A percentile compares a stretch with the other conserved stretches of the same genome.
These are phyloP conservation scores for Aphelenchoides fujianensis DNA, from an alignment of 1,140 invertebrate genomes.

Conservation along the genomic window DNA sequence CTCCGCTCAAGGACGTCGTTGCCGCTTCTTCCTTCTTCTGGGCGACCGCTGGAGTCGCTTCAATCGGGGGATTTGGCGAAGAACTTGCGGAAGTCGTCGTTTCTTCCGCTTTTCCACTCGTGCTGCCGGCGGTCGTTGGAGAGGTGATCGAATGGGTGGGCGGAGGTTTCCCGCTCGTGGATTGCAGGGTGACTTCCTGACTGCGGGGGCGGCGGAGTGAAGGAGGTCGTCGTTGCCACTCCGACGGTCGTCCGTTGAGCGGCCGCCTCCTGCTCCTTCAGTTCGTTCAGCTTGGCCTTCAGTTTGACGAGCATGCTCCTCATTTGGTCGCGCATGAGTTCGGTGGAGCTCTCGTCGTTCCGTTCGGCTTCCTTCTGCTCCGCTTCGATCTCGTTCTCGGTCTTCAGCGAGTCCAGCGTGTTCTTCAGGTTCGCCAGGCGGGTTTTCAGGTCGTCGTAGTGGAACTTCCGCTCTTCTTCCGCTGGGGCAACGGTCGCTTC, in stretches of 20 bases:
- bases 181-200: neutral
- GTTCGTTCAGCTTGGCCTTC: neutral
- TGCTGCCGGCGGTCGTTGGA: too few species aligned
- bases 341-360: neutral
- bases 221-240: neutral
- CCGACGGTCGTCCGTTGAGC: neutral
- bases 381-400: neutral
- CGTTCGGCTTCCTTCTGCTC: neutral
- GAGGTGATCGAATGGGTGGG: neutral
- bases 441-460: neutral
- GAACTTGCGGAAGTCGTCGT: too few species aligned
- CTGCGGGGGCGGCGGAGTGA: neutral
- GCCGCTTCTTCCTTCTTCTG: too few species aligned
- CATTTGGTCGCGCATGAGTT: neutral
- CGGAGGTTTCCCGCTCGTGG: neutral
- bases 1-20: too few species aligned
- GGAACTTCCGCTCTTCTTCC: neutral
- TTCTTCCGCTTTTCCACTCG: too few species aligned
- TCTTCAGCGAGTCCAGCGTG: neutral
- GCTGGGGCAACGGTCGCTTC: neutral
- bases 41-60: too few species aligned
- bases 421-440: constrained; percentile 7
- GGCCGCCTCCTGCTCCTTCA: neutral
- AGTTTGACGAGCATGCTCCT: neutral
- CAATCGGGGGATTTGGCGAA: too few species aligned